Conservation (phyloP, 2,888 invertebrate genomes). For the Aphodius granarius region DNA sequence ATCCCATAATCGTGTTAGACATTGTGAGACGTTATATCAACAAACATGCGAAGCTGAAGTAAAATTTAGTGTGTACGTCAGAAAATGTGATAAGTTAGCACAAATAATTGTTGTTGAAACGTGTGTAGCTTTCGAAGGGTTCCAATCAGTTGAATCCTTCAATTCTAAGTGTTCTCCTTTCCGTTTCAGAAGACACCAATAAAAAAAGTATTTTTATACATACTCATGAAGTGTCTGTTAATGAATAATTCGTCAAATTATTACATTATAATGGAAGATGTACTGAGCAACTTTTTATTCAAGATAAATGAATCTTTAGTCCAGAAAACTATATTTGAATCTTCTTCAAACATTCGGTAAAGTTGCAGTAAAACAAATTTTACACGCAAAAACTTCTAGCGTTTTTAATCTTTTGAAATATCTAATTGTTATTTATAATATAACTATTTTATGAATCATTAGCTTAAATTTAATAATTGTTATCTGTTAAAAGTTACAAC, state of each 20-base stretch:
- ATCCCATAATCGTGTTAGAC: background rate
- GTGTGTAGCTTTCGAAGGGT: conserved; percentile 3
- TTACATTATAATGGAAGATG: background rate
- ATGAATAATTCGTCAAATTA: background rate
- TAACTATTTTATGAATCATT: background rate
- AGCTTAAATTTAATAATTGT: background rate
- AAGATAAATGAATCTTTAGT: too few relatives aligned
- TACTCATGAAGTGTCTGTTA: background rate
- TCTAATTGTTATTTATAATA: background rate
- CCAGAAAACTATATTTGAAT: too few relatives aligned
- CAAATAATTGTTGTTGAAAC: conserved; percentile 25
- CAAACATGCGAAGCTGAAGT: background rate
- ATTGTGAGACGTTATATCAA: background rate
- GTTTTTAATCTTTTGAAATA: background rate
- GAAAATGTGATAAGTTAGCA: conserved; percentile 30
- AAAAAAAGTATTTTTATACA: conserved; percentile 4
- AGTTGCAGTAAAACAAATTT: too few relatives aligned
- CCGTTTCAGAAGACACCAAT: background rate
- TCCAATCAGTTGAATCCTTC: background rate
- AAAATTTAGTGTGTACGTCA: conserved; percentile 20
- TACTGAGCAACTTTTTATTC: background rate
- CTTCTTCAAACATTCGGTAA: too few relatives aligned
- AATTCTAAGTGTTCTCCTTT: conserved; percentile 1
- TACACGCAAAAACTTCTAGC: too few relatives aligned
- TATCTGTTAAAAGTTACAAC: background rate